Conservation (phyloP, 2,113 vertebrate species). For the Lathamus discolor region DNA sequence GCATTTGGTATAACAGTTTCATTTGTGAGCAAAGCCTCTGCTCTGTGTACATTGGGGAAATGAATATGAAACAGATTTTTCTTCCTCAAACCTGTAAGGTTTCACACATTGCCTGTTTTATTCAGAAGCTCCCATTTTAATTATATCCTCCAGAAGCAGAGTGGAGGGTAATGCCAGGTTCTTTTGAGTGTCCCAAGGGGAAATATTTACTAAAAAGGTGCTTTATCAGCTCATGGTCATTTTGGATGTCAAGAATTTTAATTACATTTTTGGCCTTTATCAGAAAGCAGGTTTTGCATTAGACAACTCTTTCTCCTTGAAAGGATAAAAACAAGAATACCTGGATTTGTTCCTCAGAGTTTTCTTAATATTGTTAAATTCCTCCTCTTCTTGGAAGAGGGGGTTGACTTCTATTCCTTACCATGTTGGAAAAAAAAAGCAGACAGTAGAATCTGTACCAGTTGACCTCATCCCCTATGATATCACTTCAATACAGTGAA, state of each 20-base stretch:
- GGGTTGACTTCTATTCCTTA: background rate
- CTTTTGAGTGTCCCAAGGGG: background rate
- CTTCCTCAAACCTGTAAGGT: background rate
- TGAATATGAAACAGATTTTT: background rate
- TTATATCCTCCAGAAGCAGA: background rate
- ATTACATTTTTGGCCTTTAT: conserved; percentile 17
- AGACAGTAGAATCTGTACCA: background rate
- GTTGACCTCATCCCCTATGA: background rate
- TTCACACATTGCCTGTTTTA: background rate
- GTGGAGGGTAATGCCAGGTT: background rate
- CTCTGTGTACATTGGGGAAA: background rate
- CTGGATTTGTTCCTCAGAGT: background rate
- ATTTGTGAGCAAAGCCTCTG: background rate
- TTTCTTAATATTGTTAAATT: background rate
- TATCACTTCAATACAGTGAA: background rate
- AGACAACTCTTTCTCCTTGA: background rate
- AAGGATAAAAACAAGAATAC: background rate
- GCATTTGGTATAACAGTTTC: background rate
- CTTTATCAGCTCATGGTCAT: conserved; percentile 5
- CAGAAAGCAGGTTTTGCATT: background rate
- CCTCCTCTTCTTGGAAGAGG: background rate
- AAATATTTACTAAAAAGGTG: conserved; percentile 31
- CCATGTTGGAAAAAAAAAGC: background rate
- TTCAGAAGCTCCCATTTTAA: conserved; percentile 5
- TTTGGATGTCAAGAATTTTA: conserved; percentile 23